phyloP scores from a whole-genome alignment of 2,113 vertebrate genomes.

The Formicarius rufipectus region DNA sequence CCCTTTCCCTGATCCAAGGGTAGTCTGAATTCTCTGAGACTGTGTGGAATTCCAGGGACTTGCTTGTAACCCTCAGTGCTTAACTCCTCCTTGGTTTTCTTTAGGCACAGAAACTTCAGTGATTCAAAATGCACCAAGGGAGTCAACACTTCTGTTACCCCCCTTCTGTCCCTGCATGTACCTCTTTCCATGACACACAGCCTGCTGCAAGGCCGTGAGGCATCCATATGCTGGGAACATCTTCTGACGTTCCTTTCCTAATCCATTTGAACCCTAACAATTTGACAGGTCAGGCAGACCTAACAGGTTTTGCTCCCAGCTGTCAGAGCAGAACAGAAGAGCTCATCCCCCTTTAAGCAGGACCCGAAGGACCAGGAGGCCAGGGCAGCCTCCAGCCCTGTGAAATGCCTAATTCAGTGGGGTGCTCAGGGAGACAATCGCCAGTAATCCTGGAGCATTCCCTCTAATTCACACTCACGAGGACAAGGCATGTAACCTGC shows the following conservation, averaged over 20 bases:
- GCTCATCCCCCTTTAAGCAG: background rate
- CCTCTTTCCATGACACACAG: background rate
- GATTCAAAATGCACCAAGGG: background rate
- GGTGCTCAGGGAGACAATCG: background rate
- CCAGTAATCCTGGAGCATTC: constrained; percentile 1
- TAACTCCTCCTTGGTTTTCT: background rate
- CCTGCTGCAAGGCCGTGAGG: background rate
- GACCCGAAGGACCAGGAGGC: background rate
- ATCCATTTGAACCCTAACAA: constrained; percentile 54
- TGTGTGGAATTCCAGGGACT: background rate
- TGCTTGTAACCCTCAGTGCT: background rate
- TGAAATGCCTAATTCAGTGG: background rate
- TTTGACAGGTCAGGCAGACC: constrained; percentile 56
- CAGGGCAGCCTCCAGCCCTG: background rate
- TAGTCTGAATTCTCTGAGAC: background rate
- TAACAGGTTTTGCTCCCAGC: constrained; percentile 52
- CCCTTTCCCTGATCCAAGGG: background rate
- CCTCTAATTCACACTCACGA: background rate
- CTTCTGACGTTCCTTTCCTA: constrained; percentile 50
- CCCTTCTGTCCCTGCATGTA: background rate
- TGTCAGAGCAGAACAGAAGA: constrained; percentile 1
- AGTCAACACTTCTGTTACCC: background rate
- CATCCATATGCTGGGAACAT: background rate
- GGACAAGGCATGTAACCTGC: constrained; percentile 11
- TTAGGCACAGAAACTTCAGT: background rate